Evolutionary conservation across 2,113 vertebrate genomes (phyloP).

Genomic region (Gnathonemus echidnorhynchus): DNA sequence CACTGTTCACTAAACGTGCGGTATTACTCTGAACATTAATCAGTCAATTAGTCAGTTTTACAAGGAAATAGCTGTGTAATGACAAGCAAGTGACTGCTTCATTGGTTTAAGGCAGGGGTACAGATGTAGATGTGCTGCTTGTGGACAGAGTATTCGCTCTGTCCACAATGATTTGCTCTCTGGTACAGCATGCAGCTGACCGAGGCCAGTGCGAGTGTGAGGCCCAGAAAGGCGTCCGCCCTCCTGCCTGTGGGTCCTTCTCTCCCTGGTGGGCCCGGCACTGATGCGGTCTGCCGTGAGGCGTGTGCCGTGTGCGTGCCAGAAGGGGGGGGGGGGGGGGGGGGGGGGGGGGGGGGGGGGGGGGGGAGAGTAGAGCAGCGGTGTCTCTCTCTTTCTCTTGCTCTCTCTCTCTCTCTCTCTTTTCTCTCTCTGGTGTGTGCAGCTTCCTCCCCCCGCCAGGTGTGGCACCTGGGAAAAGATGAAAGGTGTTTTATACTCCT

Average conservation of each 20-base stretch:
- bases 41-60: background rate
- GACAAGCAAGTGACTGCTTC: background rate
- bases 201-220: background rate
- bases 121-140: background rate
- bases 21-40: background rate
- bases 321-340: background rate
- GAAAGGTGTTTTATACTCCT: conserved; percentile 46
- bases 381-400: background rate
- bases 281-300: background rate
- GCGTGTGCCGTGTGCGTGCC: background rate
- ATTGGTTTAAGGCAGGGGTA: background rate
- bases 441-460: conserved; percentile 34
- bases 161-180: background rate
- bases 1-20: background rate
- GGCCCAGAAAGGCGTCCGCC: background rate
- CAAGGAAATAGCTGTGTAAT: background rate
- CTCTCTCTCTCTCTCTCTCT: background rate
- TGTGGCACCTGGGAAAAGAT: conserved; percentile 49
- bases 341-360: background rate
- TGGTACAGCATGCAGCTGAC: background rate
- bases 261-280: background rate
- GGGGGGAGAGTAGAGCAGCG: background rate
- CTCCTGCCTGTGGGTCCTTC: background rate
- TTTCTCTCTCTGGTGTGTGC: background rate
- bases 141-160: background rate